Evolutionary conservation across 2,797 vertebrate species (phyloP), one percentile per base, ranked within the genome.

Genomic region (Esox lucius): DNA sequence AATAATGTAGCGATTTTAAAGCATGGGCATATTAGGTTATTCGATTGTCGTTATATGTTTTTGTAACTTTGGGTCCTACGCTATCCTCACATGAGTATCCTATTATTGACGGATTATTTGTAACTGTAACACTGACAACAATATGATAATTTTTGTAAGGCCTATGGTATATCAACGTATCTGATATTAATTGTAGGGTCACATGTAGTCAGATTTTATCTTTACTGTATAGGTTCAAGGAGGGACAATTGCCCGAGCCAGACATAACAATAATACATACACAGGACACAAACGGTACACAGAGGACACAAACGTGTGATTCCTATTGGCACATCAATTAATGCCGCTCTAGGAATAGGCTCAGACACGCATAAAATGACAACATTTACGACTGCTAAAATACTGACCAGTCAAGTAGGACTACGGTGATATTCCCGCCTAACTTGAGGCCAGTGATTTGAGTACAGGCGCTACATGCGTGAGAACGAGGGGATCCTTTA

Each of bases 181-280:
- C 56, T 61, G 56, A 26, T 24, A 24, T 24, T 24, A 12, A 22
- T 24, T 12, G 4, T 17, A 4, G 3, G 15, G 28, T 65, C 15
- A 31, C 7, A 65, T 31, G 3, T 33, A 33, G 62, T n/a, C 24
- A 16, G 13, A 4, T 65, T 16, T 15, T 31, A 28, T 28, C 62
- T 31, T 46, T 46, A 11, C 48, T 49, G 16, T 49, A 13, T 46
- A 46, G 12, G 42, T 46, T 46, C 8, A 59, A 59, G 22, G 22
- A 24, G 56, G 56, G 59, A 59, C 51, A 59, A n/a, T n/a, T 31
- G 16, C 42, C 42, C 6, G 15, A 7, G 33, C 19, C 66, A 75
- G 65, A 75, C 73, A 68, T 59, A 75, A 75, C 19, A 75, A 69
- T 8, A 3, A 42, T 16, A 31, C 13, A 59, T 16, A 16, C 51